Base-by-base conservation (phyloP, 1,140 invertebrate genomes). In the Leptopilina clavipes region DNA sequence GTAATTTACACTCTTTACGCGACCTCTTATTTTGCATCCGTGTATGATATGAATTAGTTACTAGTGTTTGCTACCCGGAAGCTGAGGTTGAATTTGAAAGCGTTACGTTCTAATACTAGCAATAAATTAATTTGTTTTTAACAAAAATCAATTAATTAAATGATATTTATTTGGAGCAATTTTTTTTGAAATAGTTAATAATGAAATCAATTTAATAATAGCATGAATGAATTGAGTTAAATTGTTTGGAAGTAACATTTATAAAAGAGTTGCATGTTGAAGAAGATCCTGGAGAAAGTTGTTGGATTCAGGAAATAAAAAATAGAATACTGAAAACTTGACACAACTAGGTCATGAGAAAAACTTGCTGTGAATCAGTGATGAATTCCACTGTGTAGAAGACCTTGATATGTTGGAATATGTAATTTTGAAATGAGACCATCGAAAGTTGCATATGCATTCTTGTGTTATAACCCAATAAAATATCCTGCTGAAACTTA, bases 271-370 rank as follows among this genome's bases (percentile, higher is more conserved):
- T 54, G 7, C 17, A 19, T 54, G 52, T 40, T 9, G 9, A 40
- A 40, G 19, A 54, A 54, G 52, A 54, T 54, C 52, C 52, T 54
- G 18, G 52, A 18, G 52, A 54, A 54, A 54, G 52, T 54, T 18
- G 52, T 54, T 19, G 17, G 17, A 6, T 10, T 19, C 17, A 54
- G 18, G 17, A 54, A 54, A 19, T 54, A 54, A 54, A 54, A 54
- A 54, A 54, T 54, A 54, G 52, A 54, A 54, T 54, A 54, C 19
- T 54, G 52, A 54, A 52, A 54, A 54, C 17, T 54, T 54, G 52
- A 54, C 52, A 18, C 52, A 54, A 54, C 17, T 54, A 18, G 52
- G 52, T 18, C 52, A 54, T 54, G 11, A 7, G 52, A 19, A 54
- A 54, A 54, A 54, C 52, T 19, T 18, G 52, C 52, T 54, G 52